phyloP scores from a whole-genome alignment of 2,888 invertebrate genomes.

The Thymelicus acteon region DNA sequence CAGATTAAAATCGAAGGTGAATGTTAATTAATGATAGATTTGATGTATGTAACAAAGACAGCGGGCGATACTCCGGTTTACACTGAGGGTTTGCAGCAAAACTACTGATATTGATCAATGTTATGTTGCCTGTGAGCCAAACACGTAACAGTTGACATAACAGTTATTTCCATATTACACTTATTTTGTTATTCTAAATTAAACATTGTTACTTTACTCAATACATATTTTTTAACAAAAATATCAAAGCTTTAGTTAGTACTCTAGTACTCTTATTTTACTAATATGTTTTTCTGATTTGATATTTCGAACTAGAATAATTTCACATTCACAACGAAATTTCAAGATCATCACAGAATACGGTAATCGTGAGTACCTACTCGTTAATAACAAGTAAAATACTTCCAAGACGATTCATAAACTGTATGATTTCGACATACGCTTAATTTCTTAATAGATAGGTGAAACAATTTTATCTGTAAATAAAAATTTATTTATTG shows the following conservation, averaged over 20 bases:
- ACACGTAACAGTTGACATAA: background rate
- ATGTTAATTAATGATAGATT: too few species aligned
- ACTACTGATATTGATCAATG: too few species aligned
- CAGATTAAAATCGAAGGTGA: too few species aligned
- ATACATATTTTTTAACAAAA: background rate
- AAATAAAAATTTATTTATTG: slow-evolving; percentile 84
- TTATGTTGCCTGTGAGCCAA: too few species aligned
- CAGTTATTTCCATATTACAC: too few species aligned
- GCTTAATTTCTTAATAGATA: slow-evolving; percentile 75
- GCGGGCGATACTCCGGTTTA: too few species aligned
- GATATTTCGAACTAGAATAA: background rate
- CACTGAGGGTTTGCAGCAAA: too few species aligned
- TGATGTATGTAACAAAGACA: too few species aligned
- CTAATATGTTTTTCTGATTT: background rate
- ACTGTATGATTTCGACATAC: slow-evolving; percentile 42
- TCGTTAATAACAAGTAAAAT: background rate
- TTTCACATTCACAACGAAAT: background rate
- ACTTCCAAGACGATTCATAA: too few species aligned
- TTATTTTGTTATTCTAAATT: background rate
- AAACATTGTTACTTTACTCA: background rate
- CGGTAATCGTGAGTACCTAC: background rate
- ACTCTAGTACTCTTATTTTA: too few species aligned
- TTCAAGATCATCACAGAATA: background rate
- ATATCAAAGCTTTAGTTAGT: too few species aligned
- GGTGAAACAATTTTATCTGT: slow-evolving; percentile 80